phyloP scores from a whole-genome alignment of 2,797 vertebrate genomes.

The Rhadinocentrus ornatus region DNA sequence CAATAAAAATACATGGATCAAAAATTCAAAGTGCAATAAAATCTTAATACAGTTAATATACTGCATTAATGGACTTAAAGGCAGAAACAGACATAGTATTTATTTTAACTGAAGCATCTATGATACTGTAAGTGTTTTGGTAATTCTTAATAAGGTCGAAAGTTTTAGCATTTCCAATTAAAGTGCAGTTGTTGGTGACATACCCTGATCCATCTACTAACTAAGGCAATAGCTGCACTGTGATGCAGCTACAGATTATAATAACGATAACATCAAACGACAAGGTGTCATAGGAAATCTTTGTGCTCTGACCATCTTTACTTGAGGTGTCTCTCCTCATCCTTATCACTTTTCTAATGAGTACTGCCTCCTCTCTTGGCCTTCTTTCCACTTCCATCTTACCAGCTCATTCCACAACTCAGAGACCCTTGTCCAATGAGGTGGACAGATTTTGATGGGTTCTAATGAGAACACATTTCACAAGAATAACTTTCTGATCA shows the following conservation, averaged over 20 bases:
- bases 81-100: background rate
- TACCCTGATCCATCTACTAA: conserved; percentile 6
- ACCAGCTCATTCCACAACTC: conserved; percentile 33
- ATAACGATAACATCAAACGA: conserved; percentile 53
- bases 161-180: background rate
- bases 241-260: conserved; percentile 38
- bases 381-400: conserved; percentile 22
- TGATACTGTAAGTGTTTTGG: too few species aligned
- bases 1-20: too few species aligned
- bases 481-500: conserved; percentile 63
- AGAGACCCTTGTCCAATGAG: conserved; percentile 47
- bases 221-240: conserved; percentile 12
- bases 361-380: conserved; percentile 22
- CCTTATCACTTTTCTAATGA: conserved; percentile 46
- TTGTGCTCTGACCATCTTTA: conserved; percentile 26
- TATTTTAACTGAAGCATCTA: background rate
- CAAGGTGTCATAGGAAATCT: conserved; percentile 43
- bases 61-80: background rate
- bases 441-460: conserved; percentile 58
- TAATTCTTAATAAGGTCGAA: background rate
- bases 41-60: background rate
- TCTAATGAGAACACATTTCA: conserved; percentile 75
- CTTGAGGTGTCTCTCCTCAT: conserved; percentile 51
- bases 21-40: too few species aligned
- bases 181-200: conserved; percentile 4